Percentiles rank a stretch among this genome's conserved stretches.
Conservation (phyloP, 2,888 invertebrate species). For the Lordiphosa fenestrarum region DNA sequence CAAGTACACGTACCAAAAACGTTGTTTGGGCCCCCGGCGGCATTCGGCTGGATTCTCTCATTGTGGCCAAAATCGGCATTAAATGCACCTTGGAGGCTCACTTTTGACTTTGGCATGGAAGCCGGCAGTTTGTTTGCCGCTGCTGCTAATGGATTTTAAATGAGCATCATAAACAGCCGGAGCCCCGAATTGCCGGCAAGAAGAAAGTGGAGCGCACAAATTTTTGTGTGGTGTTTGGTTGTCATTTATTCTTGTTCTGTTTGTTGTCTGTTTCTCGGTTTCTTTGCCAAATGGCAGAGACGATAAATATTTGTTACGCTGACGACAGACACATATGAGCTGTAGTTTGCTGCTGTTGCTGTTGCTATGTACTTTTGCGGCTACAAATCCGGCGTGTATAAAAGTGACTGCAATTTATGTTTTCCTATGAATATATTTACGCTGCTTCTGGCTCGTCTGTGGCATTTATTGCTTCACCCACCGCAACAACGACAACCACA, state of each 20-base stretch:
- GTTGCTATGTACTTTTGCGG: constrained; percentile 60
- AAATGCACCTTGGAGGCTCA: constrained; percentile 71
- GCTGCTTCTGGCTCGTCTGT: constrained; percentile 1
- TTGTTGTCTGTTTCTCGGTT: constrained; percentile 30
- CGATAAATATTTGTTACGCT: constrained; percentile 76
- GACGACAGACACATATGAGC: constrained; percentile 47
- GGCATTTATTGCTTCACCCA: constrained; percentile 27
- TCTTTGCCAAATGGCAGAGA: constrained; percentile 53
- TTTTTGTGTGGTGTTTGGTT: constrained; percentile 19
- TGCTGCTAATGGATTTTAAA: constrained; percentile 79
- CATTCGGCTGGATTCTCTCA: neutral
- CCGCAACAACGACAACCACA: constrained; percentile 1
- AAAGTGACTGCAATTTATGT: constrained; percentile 78
- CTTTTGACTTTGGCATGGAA: constrained; percentile 51
- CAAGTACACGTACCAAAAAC: too few species aligned
- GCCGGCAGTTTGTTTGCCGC: constrained; percentile 16
- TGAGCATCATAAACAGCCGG: constrained; percentile 78
- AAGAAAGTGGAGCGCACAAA: too few species aligned
- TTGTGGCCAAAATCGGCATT: constrained; percentile 19
- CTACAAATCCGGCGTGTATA: constrained; percentile 74
- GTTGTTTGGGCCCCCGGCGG: too few species aligned
- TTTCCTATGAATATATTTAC: constrained; percentile 74
- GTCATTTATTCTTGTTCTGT: constrained; percentile 25
- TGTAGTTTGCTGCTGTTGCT: constrained; percentile 20
- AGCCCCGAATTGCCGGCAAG: constrained; percentile 56